Evolutionary conservation across 1,140 invertebrate genomes (phyloP), one percentile per base, ranked within the genome.

Genomic region (Drosophila sechellia): DNA sequence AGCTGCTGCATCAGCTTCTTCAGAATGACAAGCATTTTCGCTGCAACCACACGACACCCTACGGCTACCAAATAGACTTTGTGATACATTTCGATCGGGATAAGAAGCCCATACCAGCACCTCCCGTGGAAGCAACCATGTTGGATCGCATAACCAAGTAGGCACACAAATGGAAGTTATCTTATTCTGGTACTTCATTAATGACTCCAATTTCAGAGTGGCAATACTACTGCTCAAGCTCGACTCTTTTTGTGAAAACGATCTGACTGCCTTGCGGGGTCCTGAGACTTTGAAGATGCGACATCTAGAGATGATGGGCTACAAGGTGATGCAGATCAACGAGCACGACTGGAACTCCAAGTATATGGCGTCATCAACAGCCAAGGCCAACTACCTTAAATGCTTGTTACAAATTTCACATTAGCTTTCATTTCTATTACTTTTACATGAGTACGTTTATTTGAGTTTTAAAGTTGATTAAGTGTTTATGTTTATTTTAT

Each of bases 221-320:
- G 92, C 93, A 53, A 90, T 93, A 45, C 60, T 93, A 6, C 52
- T 93, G 56, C 63, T 92, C 0, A 87, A 89, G 35, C 49, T 90
- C 12, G 90, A 92, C 52, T 86, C 90, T n/a, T 93, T 92, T 69
- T 92, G 91, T 31, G 78, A 90, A 37, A 92, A 92, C 31, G 83
- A 92, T 74, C 39, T 91, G n/a, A 83, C 77, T 5, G 77, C 92
- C 4, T 45, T 94, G 40, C 92, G 91, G 34, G 93, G 93, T 4
- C 75, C 85, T 1, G 90, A 92, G 49, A 91, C 92, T 22, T 66
- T 94, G 39, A 93, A 93, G 69, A 92, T 92, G 15, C 90, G 94
- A 64, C 94, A 95, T 90, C 87, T 95, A 43, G 94, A 95, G 92
- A 94, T 95, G 55, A 87, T 95, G 66, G 94, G 94, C 12, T 95